Evolutionary conservation across 2,797 vertebrate species (phyloP).

Genomic region (Macropodus opercularis): DNA sequence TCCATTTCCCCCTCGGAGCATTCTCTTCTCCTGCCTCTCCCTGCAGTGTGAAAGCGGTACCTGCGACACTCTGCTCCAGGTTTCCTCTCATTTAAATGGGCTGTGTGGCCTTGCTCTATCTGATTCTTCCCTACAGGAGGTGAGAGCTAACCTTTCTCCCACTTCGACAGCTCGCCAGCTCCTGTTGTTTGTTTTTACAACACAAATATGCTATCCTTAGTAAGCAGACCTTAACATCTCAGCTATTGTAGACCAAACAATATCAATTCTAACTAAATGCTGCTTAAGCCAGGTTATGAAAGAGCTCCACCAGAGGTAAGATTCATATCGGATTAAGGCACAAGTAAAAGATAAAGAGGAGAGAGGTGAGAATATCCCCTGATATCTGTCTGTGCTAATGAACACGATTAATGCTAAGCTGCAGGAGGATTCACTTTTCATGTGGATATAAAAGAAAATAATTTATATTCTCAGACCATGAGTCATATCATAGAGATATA

Average conservation of each 20-base stretch:
- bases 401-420: constrained; percentile 77
- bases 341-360: constrained; percentile 72
- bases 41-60: constrained; percentile 63
- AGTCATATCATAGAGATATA: constrained; percentile 53
- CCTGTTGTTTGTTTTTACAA: constrained; percentile 66
- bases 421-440: constrained; percentile 71
- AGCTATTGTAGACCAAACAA: constrained; percentile 35
- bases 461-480: constrained; percentile 54
- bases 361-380: constrained; percentile 70
- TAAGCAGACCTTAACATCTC: constrained; percentile 42
- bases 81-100: constrained; percentile 75
- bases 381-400: constrained; percentile 78
- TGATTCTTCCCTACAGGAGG: constrained; percentile 70
- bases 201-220: constrained; percentile 49
- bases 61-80: constrained; percentile 67
- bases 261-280: constrained; percentile 34
- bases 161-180: constrained; percentile 50
- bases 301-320: constrained; percentile 58
- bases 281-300: constrained; percentile 32
- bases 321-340: constrained; percentile 75
- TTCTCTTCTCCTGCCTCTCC: constrained; percentile 23
- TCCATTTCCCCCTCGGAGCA: constrained; percentile 36
- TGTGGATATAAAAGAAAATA: constrained; percentile 57
- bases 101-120: constrained; percentile 69
- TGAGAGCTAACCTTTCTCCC: constrained; percentile 62